phyloP scores from a whole-genome alignment of 2,113 vertebrate species.

The Papio anubis region DNA sequence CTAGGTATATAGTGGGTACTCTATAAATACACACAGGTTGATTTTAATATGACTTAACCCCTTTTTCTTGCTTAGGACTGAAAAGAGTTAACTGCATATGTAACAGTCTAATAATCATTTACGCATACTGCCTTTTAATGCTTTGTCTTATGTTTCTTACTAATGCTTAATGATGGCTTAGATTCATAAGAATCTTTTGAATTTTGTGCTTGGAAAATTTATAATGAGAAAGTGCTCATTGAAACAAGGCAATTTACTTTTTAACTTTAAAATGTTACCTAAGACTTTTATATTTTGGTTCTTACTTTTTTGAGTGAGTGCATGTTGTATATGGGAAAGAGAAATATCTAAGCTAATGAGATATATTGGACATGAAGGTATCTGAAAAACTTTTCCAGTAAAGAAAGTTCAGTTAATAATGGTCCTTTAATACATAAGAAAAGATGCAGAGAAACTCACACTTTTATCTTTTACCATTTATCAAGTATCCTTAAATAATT shows the following conservation, averaged over 20 bases:
- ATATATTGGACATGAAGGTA: background rate
- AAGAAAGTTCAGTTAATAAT: background rate
- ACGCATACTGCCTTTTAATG: conserved; percentile 32
- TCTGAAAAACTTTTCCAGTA: background rate
- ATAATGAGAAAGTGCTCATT: conserved; percentile 33
- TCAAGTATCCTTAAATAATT: background rate
- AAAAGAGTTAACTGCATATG: background rate
- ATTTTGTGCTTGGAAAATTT: background rate
- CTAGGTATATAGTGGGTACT: background rate
- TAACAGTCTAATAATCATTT: conserved; percentile 3
- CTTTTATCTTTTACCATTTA: background rate
- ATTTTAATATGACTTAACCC: conserved; percentile 27
- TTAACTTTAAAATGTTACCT: conserved; percentile 29
- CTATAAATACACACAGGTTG: background rate
- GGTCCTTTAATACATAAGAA: background rate
- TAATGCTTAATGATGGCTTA: conserved; percentile 8
- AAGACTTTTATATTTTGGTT: background rate
- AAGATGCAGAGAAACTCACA: background rate
- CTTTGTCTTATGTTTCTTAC: conserved; percentile 38
- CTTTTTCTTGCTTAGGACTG: background rate
- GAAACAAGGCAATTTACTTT: background rate
- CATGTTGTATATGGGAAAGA: background rate
- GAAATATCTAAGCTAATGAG: background rate
- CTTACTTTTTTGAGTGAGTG: background rate
- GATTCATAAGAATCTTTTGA: conserved; percentile 27